These are phyloP conservation scores for Actias luna DNA, from an alignment of 2,888 invertebrate genomes.

Conservation along the genomic window DNA sequence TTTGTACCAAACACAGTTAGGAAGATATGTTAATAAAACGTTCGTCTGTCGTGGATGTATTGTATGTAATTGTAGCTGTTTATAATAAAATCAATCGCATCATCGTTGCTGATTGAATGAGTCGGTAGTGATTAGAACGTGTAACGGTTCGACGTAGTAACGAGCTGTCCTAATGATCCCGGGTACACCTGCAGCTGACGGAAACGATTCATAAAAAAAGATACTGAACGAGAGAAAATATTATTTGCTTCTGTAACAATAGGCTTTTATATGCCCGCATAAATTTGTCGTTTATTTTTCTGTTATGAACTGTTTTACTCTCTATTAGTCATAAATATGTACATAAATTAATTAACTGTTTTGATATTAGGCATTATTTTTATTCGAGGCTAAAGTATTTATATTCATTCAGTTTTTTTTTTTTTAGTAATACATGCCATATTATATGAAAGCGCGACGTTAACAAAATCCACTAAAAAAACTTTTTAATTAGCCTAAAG, in stretches of 20 bases:
- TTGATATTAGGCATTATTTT: no score
- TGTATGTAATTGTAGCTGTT: no score
- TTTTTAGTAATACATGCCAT: no score
- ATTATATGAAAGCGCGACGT: no score
- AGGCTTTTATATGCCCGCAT: not conserved
- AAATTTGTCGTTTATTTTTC: not conserved
- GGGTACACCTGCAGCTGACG: conserved; percentile 64
- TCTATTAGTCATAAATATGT: not conserved
- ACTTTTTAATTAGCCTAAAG: no score
- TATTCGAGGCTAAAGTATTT: not conserved
- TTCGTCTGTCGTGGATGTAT: no score
- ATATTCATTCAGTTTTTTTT: no score
- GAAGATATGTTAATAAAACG: no score
- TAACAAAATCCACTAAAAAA: no score
- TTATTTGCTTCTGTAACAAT: conserved; percentile 33
- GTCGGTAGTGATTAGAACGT: conserved; percentile 44
- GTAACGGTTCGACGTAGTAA: conserved; percentile 30
- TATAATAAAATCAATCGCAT: conserved; percentile 29
- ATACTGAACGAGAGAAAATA: conserved; percentile 53
- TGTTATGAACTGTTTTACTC: not conserved
- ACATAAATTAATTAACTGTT: no score
- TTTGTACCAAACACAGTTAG: no score
- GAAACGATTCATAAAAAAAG: conserved; percentile 53
- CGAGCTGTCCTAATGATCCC: conserved; percentile 59
- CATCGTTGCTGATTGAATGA: conserved; percentile 41